Conservation (phyloP, 1,140 invertebrate species). For the Gerris buenoi region DNA sequence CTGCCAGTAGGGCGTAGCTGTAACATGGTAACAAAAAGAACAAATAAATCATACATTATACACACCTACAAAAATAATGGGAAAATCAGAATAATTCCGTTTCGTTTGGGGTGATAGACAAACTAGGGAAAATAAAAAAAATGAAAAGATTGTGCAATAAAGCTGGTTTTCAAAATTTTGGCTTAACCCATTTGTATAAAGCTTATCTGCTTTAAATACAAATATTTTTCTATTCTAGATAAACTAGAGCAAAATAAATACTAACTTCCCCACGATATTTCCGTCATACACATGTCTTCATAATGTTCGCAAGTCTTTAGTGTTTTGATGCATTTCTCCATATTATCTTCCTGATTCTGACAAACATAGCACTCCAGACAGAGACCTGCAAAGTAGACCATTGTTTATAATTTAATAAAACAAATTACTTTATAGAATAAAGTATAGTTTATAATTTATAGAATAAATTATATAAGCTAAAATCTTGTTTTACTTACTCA, state of each 20-base stretch:
- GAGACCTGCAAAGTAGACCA: no score
- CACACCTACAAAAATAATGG: conserved; percentile 31
- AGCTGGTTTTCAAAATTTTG: background rate
- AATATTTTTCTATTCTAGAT: background rate
- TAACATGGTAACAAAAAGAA: no score
- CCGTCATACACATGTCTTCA: conserved; percentile 75
- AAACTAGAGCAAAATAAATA: conserved; percentile 19
- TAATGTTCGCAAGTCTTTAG: conserved; percentile 76
- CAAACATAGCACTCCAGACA: conserved; percentile 90
- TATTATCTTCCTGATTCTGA: conserved; percentile 77
- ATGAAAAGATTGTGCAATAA: background rate
- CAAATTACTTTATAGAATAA: no score
- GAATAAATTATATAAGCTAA: no score
- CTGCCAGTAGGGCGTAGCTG: conserved; percentile 73
- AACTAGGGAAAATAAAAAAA: background rate
- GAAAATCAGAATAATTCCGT: conserved; percentile 18
- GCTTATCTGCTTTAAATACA: background rate
- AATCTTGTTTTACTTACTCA: no score
- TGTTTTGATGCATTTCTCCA: conserved; percentile 82
- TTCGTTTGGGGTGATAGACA: background rate
- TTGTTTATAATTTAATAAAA: no score
- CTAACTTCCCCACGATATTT: conserved; percentile 76
- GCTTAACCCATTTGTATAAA: background rate
- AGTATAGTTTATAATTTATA: no score
- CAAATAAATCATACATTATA: no score